Evolutionary conservation across 2,888 invertebrate genomes (phyloP), one percentile per base, ranked within the genome.

Genomic region (Sericinus montela): DNA sequence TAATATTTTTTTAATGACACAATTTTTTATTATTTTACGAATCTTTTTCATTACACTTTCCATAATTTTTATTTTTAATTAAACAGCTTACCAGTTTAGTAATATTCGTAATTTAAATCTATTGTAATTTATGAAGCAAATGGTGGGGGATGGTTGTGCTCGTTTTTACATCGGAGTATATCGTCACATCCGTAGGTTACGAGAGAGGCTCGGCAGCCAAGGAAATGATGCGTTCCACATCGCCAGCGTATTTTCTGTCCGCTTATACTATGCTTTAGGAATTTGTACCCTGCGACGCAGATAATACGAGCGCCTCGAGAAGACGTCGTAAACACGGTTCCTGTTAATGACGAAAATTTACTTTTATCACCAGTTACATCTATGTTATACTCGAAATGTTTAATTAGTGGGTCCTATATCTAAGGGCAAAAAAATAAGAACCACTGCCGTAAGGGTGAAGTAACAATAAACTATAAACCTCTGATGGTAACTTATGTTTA

Each of bases 231-330:
- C 1, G 43, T 42, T 4, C 43, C 45, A 32, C 55, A 53, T 1
- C 40, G 11, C 55, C 55, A 55, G n/a, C 55, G 46, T 3, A 15
- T 45, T 11, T 52, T 55, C 1, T 3, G 9, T 7, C 49, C 54
- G 1, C 28, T 23, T 3, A 5, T 10, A 6, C 52, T 40, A n/a
- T 58, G 58, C 3, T 37, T 35, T 29, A 36, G 23, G 39, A 51
- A 61, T 39, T 52, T 48, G 41, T 50, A 41, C 0, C 57, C 59
- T 2, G 30, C 14, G 8, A 46, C 6, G 15, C 45, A 11, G 10
- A 55, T 44, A 1, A 49, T 41, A 3, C 45, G 47, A 11, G 51
- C 46, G 3, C 55, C 54, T 7, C 54, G 46, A 9, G 16, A 36
- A 10, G 35, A 35, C 19, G 19, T 41, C 0, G 52, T 29, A 35